These are phyloP conservation scores for Cerceris ruficornis DNA, from an alignment of 2,888 invertebrate genomes.

Conservation along the genomic window DNA sequence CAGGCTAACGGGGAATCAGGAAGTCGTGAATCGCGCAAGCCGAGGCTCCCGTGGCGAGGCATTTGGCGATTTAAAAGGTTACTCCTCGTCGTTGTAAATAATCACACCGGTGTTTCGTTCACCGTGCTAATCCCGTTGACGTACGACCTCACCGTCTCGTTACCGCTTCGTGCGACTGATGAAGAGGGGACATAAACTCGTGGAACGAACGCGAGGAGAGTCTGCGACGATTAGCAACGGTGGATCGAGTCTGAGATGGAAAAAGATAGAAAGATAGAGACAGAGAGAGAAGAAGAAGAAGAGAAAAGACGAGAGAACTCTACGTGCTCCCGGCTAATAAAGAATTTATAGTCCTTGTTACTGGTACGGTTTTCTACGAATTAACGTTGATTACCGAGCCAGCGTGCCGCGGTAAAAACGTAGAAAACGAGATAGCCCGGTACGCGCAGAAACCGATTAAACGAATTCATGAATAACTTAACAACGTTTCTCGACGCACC, in stretches of 20 bases:
- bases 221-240: not conserved
- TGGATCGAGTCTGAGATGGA: conserved; percentile 4
- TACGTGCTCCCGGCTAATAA: conserved; percentile 73
- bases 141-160: conserved; percentile 54
- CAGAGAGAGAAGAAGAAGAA: conserved; percentile 20
- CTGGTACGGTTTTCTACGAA: conserved; percentile 80
- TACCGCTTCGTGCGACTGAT: conserved; percentile 25
- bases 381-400: conserved; percentile 79
- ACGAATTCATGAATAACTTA: conserved; percentile 82
- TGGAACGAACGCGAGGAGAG: conserved; percentile 3
- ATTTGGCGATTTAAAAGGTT: conserved; percentile 63
- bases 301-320: conserved; percentile 30
- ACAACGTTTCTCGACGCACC: conserved; percentile 72
- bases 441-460: conserved; percentile 80
- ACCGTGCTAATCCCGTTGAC: conserved; percentile 61
- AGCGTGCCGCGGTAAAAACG: conserved; percentile 68
- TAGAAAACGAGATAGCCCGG: conserved; percentile 66
- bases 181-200: conserved; percentile 14
- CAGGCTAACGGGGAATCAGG: conserved; percentile 34
- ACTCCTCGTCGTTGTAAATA: conserved; percentile 50
- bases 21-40: conserved; percentile 44
- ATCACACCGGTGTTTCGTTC: conserved; percentile 32
- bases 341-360: conserved; percentile 81
- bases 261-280: conserved; percentile 7
- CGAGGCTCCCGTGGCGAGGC: conserved; percentile 35